A percentile compares a stretch with the other conserved stretches of the same genome.
phyloP scores from a whole-genome alignment of 2,113 vertebrate species.

The Oryctolagus cuniculus region DNA sequence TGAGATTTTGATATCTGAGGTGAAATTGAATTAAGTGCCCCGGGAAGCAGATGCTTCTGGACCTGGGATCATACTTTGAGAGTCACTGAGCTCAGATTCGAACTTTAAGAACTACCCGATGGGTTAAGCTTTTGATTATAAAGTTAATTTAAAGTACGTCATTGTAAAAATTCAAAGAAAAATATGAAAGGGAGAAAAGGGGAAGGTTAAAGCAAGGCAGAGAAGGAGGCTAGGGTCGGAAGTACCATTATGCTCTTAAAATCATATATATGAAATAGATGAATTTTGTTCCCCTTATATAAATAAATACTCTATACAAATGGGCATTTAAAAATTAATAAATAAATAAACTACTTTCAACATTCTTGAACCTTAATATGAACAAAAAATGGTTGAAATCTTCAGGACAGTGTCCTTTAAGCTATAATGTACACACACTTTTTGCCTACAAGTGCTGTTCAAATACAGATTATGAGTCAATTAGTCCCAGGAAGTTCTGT shows the following conservation, averaged over 20 bases:
- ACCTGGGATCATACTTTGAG: slow-evolving; percentile 10
- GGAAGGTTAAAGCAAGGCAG: too few species aligned
- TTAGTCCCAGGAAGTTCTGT: slow-evolving; percentile 1
- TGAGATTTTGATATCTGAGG: neutral
- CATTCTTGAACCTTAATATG: neutral
- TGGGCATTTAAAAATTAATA: too few species aligned
- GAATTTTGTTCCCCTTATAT: too few species aligned
- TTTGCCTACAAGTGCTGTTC: neutral
- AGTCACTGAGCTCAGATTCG: slow-evolving; percentile 11
- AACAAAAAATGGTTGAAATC: slow-evolving; percentile 9
- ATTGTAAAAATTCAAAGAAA: too few species aligned
- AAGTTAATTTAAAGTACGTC: too few species aligned
- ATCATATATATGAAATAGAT: too few species aligned
- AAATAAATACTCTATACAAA: too few species aligned
- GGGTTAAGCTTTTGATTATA: too few species aligned
- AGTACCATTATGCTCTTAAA: too few species aligned
- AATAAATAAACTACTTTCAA: neutral
- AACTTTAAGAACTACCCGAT: neutral
- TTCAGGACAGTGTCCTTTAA: neutral
- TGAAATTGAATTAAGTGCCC: neutral
- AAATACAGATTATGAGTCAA: neutral
- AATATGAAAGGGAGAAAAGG: too few species aligned
- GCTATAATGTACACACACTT: neutral
- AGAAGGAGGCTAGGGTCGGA: too few species aligned
- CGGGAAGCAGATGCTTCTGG: neutral